phyloP scores from a whole-genome alignment of 35 echinoderm and acorn worm genomes.

The Lytechinus pictus region DNA sequence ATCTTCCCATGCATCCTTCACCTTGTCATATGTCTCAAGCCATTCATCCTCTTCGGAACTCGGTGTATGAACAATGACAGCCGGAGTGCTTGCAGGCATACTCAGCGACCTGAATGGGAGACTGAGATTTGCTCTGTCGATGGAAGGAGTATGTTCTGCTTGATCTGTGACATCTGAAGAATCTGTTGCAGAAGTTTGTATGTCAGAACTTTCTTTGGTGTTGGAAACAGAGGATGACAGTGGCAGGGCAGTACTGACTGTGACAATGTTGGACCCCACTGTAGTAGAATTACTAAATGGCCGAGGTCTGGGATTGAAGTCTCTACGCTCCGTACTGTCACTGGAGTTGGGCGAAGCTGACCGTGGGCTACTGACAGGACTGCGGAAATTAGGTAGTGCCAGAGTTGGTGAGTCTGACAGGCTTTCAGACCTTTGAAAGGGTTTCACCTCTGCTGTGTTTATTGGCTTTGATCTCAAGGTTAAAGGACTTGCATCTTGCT shows the following conservation, averaged over 20 bases:
- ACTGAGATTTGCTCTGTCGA: neutral
- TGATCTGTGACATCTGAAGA: neutral
- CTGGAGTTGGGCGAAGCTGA: neutral
- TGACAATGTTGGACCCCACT: neutral
- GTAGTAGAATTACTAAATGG: neutral
- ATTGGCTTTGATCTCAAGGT: neutral
- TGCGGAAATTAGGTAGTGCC: neutral
- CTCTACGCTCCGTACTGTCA: neutral
- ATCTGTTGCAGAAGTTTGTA: neutral
- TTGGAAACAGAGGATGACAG: neutral
- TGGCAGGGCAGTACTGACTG: neutral
- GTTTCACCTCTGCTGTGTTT: conserved; percentile 35
- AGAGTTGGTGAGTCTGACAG: neutral
- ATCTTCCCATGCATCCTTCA: conserved; percentile 34
- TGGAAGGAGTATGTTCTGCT: neutral
- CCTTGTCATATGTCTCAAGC: conserved; percentile 40
- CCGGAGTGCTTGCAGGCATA: neutral
- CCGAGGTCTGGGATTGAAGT: conserved; percentile 37
- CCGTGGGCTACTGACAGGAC: neutral
- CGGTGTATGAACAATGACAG: conserved; percentile 17
- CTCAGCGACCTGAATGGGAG: conserved; percentile 29
- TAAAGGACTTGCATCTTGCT: conserved; percentile 7
- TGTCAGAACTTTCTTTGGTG: neutral
- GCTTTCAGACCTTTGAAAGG: conserved; percentile 19
- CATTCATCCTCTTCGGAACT: conserved; percentile 50